These are phyloP conservation scores for Micromys minutus DNA, from an alignment of 2,113 vertebrate genomes.

Conservation along the genomic window DNA sequence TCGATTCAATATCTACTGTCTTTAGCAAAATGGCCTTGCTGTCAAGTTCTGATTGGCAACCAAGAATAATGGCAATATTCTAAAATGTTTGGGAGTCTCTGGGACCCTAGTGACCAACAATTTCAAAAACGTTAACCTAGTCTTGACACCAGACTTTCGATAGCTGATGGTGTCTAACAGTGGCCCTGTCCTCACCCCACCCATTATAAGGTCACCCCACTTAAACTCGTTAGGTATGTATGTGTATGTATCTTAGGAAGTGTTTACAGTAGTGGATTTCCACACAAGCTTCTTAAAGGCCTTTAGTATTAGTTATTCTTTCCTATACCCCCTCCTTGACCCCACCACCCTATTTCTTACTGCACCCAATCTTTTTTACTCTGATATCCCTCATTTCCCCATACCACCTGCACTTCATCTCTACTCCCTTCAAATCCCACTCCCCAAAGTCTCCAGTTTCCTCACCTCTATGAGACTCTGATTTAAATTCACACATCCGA, in stretches of 20 bases:
- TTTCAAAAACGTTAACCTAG: not conserved
- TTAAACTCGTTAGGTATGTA: not conserved
- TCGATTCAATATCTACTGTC: not conserved
- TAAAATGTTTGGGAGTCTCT: not conserved
- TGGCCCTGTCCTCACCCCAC: not conserved
- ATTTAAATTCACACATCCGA: not conserved
- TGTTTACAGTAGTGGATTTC: not conserved
- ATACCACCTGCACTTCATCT: not conserved
- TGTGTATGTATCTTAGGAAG: not conserved
- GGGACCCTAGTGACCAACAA: not conserved
- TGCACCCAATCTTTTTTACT: not conserved
- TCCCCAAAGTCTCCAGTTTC: not conserved
- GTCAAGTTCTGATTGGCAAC: not conserved
- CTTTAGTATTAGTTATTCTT: not conserved
- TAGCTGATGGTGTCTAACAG: not conserved
- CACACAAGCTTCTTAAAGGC: not conserved
- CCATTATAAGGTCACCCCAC: not conserved
- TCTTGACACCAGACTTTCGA: not conserved
- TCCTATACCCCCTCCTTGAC: not conserved
- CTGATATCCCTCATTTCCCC: not conserved
- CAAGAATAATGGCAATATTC: not conserved
- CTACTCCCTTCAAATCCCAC: no score
- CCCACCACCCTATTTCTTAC: not conserved
- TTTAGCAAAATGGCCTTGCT: not conserved
- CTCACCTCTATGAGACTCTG: not conserved